Evolutionary conservation across 2,113 vertebrate genomes (phyloP).

Genomic region (Cebus imitator): DNA sequence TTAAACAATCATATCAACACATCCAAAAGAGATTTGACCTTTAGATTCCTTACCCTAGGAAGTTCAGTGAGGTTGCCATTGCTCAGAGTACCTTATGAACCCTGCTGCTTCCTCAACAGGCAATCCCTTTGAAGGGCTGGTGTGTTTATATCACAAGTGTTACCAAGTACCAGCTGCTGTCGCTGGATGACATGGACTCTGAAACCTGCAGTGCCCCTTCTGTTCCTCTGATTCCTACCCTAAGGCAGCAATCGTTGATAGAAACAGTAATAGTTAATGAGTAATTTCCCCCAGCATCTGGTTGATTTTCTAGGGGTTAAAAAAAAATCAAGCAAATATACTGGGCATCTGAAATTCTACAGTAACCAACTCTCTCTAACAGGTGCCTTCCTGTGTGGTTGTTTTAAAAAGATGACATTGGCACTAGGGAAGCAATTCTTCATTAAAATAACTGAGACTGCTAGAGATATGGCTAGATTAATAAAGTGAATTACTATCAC

Average conservation of each 20-base stretch:
- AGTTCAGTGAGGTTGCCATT: neutral
- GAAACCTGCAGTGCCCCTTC: constrained; percentile 49
- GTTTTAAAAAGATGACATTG: neutral
- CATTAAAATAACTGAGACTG: neutral
- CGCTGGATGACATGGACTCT: neutral
- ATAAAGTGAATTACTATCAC: neutral
- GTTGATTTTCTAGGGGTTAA: neutral
- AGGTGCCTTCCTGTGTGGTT: neutral
- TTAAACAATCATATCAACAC: neutral
- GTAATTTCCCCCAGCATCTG: neutral
- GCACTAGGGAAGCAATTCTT: neutral
- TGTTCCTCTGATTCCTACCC: constrained; percentile 15
- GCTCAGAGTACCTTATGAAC: neutral
- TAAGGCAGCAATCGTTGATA: constrained; percentile 33
- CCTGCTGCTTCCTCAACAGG: neutral
- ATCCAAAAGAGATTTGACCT: neutral
- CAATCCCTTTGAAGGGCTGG: neutral
- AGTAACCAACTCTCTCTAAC: neutral
- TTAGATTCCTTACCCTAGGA: neutral
- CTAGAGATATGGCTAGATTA: neutral
- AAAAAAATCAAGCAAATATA: neutral
- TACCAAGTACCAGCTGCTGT: constrained; percentile 15
- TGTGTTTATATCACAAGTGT: neutral
- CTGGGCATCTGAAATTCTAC: neutral
- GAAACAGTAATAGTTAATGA: constrained; percentile 17